Evolutionary conservation across 2,113 vertebrate species (phyloP).

Genomic region (Paramormyrops kingsleyae): DNA sequence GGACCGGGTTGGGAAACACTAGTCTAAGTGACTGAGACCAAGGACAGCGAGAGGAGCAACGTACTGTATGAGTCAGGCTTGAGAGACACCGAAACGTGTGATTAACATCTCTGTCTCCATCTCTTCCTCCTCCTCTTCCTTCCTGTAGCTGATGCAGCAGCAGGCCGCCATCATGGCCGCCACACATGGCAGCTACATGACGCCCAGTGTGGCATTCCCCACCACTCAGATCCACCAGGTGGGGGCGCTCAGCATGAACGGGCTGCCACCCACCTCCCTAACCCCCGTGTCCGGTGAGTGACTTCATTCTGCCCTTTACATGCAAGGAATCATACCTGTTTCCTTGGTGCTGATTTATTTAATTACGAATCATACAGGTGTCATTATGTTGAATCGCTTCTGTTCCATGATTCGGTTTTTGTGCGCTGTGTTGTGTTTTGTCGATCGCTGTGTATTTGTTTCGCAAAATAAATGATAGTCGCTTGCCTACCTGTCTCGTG

Average conservation of each 20-base stretch:
- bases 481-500: background rate
- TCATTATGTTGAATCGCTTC: background rate
- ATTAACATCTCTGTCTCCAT: background rate
- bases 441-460: background rate
- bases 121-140: background rate
- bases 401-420: background rate
- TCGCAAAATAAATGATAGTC: background rate
- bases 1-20: background rate
- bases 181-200: constrained; percentile 74
- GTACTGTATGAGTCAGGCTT: background rate
- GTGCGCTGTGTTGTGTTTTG: background rate
- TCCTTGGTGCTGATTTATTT: background rate
- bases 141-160: constrained; percentile 76
- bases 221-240: constrained; percentile 80
- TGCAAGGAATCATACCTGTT: background rate
- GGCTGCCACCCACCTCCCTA: constrained; percentile 65
- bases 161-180: constrained; percentile 77
- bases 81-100: background rate
- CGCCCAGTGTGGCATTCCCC: constrained; percentile 70
- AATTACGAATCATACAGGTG: too few species aligned
- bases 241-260: constrained; percentile 74
- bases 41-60: background rate
- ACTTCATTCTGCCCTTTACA: background rate
- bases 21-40: background rate
- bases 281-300: constrained; percentile 71